Evolutionary conservation across 2,888 invertebrate species (phyloP), one percentile per base, ranked within the genome.

Genomic region (Amblyteles armatorius): DNA sequence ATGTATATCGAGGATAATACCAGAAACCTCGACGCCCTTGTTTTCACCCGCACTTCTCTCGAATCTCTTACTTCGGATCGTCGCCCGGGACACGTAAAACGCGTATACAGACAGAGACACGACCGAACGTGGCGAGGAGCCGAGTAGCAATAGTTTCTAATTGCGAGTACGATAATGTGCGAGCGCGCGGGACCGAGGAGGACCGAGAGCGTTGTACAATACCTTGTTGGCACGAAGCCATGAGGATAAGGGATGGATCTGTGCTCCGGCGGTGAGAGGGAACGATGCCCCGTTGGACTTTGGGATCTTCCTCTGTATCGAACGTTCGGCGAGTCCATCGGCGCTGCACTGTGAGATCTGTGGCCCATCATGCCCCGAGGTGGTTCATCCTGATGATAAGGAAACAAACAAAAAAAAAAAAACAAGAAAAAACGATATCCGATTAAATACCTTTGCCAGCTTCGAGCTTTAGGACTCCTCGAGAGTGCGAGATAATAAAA

Each of bases 331-430:
- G 95, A 95, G 90, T 96, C 96, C 90, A 95, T 95, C 44, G 98
- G 98, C 82, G 98, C 98, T 82, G 98, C 98, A 82, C 98, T 98
- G 94, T 97, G 97, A 91, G 98, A 98, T 88, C 98, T 96, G 93
- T 97, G 97, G 82, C 95, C 94, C 88, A 95, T 93, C 94, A 95
- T 95, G 82, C 91, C 91, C 88, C 94, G 94, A 82, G 94, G 93
- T 89, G 93, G 89, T 86, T 94, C 94, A 83, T 95, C 94, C 95
- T 95, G 94, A 91, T 93, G 87, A 93, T 90, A 16, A 60, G 13
- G 6, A 22, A 19, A 63, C 19, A 36, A 52, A 7, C 1, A 19
- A 52, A 4, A 7, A 5, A 19, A 52, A 4, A 33, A 63, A 33
- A 16, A 19, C 11, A 11, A 60, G 29, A 33, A 63, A 33, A 13